These are phyloP conservation scores for Clarias platycephalus DNA, from an alignment of 2,797 vertebrate species.

Conservation along the genomic window DNA sequence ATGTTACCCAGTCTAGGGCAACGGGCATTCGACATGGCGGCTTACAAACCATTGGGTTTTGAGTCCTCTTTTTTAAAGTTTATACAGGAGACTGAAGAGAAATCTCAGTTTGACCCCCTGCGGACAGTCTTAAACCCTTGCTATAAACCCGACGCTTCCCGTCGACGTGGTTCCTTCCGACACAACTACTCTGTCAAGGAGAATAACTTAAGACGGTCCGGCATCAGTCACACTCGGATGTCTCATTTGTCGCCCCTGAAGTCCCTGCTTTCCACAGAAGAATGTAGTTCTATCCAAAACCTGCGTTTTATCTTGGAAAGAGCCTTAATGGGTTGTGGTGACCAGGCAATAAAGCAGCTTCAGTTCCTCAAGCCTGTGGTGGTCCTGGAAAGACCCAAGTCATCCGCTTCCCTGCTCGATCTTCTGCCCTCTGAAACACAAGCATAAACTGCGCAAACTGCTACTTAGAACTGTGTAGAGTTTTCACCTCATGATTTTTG, in stretches of 20 bases:
- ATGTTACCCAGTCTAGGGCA: constrained; percentile 56
- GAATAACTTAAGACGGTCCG: constrained; percentile 75
- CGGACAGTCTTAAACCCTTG: constrained; percentile 35
- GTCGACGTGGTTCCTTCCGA: constrained; percentile 71
- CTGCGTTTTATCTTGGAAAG: constrained; percentile 93
- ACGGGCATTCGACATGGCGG: constrained; percentile 82
- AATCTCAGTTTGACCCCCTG: constrained; percentile 56
- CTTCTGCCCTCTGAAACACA: constrained; percentile 88
- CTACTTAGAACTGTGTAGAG: constrained; percentile 80
- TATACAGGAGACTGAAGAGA: constrained; percentile 89
- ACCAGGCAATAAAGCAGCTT: constrained; percentile 97
- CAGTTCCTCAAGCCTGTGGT: constrained; percentile 98
- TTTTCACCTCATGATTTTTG: constrained; percentile 19
- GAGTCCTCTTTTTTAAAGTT: constrained; percentile 96
- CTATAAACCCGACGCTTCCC: constrained; percentile 30
- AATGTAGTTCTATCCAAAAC: constrained; percentile 86
- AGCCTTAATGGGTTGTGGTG: constrained; percentile 92
- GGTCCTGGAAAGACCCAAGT: constrained; percentile 91
- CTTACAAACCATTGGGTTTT: constrained; percentile 93
- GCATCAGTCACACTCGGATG: constrained; percentile 74
- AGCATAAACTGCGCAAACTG: constrained; percentile 75
- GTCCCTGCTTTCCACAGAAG: constrained; percentile 75
- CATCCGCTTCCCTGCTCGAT: constrained; percentile 83
- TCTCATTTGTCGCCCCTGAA: constrained; percentile 75
- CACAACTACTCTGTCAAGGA: constrained; percentile 78